Base-by-base conservation (phyloP, 2,797 vertebrate species). In the Phalanger gymnotis region DNA sequence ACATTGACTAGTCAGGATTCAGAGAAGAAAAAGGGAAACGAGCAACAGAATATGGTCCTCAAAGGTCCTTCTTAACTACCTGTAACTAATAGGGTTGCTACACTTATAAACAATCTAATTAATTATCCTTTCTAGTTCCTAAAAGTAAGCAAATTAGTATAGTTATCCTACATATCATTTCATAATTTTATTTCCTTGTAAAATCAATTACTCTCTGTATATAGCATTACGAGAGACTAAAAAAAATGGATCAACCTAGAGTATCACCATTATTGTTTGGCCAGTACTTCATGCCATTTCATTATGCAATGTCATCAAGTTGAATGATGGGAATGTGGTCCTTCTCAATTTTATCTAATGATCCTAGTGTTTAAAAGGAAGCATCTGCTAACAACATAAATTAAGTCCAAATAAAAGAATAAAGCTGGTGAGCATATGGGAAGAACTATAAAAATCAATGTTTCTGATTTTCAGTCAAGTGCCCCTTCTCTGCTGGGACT, bases 341-440 rank as follows among this genome's bases (percentile, higher is more conserved):
- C 34, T 95, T 94, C 92, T 25, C 55, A 91, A 92, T 92, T 94
- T 25, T 66, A 56, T 89, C 81, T 73, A 16, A 28, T 52, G 40
- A 91, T 93, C 53, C 56, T 40, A 4, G 28, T 51, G 54, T 66
- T 91, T 66, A 94, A 95, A 95, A 58, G 12, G 55, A 92, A 96
- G 31, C 94, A 95, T 92, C 90, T 96, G 73, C 58, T 95, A 57
- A 91, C 87, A 87, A 55, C 5, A 93, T 53, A 96, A 95, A 92
- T 94, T 73, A 94, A 94, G 92, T 94, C 51, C 91, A 95, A 94
- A 73, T 93, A 94, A 94, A 94, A 92, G 34, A 51, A 73, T 61
- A 95, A 96, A 95, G 47, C 34, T 51, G 73, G 30, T 92, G 91
- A 90, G 55, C 61, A 57, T 94, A 58, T 93, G 73, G 53, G 31